phyloP scores from a whole-genome alignment of 1,140 invertebrate species.

The Coelopa frigida region DNA sequence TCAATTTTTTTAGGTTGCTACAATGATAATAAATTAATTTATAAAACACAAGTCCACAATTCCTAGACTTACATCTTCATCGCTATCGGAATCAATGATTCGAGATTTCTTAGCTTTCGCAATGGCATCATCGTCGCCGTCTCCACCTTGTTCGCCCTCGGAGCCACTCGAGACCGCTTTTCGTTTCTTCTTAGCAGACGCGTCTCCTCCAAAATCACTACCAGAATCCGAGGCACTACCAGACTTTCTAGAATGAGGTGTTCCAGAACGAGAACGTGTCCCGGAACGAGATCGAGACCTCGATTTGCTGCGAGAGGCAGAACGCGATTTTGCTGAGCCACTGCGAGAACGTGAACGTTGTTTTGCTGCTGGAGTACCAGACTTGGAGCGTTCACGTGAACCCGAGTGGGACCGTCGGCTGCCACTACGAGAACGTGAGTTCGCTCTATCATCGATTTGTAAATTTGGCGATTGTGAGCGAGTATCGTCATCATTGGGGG shows the following conservation, averaged over 20 bases:
- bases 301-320: conserved; percentile 27
- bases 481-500: conserved; percentile 21
- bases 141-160: conserved; percentile 12
- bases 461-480: conserved; percentile 48
- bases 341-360: conserved; percentile 48
- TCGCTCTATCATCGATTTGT: conserved; percentile 44
- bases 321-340: conserved; percentile 43
- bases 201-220: conserved; percentile 42
- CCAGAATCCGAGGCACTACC: conserved; percentile 40
- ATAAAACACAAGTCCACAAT: not conserved
- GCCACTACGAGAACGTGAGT: conserved; percentile 38
- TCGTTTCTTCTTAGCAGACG: conserved; percentile 20
- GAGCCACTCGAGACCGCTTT: conserved; percentile 29
- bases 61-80: conserved; percentile 33
- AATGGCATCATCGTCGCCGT: conserved; percentile 16
- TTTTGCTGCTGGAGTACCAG: conserved; percentile 27
- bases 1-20: conserved; percentile 26
- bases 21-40: conserved; percentile 1
- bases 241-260: conserved; percentile 20
- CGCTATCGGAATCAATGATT: conserved; percentile 49
- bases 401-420: conserved; percentile 18
- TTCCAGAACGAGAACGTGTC: conserved; percentile 27
- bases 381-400: conserved; percentile 17
- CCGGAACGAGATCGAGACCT: conserved; percentile 20
- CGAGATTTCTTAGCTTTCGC: conserved; percentile 47